Evolutionary conservation across 35 echinoderm and acorn worm genomes (phyloP).

Genomic region (Heliocidaris tuberculata): DNA sequence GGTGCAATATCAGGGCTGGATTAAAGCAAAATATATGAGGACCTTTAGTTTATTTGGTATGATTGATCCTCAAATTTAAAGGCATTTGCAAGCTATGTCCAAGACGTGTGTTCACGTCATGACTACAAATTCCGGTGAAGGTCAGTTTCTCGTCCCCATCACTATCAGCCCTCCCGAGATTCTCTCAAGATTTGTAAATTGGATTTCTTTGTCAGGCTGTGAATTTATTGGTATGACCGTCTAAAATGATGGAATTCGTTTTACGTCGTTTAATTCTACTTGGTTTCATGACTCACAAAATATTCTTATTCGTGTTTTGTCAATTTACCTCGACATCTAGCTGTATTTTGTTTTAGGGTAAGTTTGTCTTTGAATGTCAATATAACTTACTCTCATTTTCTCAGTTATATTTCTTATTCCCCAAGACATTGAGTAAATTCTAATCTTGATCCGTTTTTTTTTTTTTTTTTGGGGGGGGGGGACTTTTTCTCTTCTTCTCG

Average conservation of each 20-base stretch:
- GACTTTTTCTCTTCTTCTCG: too few species aligned
- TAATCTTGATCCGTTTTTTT: too few species aligned
- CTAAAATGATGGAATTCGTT: background rate
- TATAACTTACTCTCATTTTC: too few species aligned
- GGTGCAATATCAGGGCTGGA: background rate
- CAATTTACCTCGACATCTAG: background rate
- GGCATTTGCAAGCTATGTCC: background rate
- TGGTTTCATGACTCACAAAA: background rate
- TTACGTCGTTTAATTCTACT: background rate
- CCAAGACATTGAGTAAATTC: too few species aligned
- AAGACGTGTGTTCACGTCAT: background rate
- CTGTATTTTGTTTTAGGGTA: too few species aligned
- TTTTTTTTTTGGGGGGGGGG: too few species aligned
- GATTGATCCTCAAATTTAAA: background rate
- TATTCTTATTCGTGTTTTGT: background rate
- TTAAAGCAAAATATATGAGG: background rate
- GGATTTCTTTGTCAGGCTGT: slow-evolving; percentile 1
- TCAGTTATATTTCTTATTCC: too few species aligned
- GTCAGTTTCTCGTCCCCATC: background rate
- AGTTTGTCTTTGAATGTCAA: too few species aligned
- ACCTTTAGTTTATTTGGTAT: background rate
- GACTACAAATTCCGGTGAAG: background rate
- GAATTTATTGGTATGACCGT: background rate
- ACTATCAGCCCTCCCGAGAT: background rate
- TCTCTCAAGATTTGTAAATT: background rate